A percentile compares a stretch with the other conserved stretches of the same genome.
phyloP scores from a whole-genome alignment of 2,888 invertebrate species.

The Kuschelorhynchus macadamiae region DNA sequence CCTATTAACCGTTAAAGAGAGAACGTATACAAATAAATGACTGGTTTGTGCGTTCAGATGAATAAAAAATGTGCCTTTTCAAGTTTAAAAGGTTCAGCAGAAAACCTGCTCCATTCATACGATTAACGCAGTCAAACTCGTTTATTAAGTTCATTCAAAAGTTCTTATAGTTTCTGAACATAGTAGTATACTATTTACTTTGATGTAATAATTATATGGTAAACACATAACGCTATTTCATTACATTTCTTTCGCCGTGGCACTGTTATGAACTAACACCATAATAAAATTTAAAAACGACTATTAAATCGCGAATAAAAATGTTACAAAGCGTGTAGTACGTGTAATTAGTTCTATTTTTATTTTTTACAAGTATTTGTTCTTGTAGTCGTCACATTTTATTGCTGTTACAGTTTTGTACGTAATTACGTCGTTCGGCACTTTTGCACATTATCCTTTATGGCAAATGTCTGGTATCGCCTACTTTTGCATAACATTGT shows the following conservation, averaged over 20 bases:
- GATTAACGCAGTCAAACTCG: slow-evolving; percentile 45
- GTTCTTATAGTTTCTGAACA: slow-evolving; percentile 39
- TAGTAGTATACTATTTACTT: slow-evolving; percentile 42
- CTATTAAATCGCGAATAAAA: slow-evolving; percentile 25
- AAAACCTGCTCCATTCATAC: too few relatives aligned
- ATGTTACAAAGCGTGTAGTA: slow-evolving; percentile 18
- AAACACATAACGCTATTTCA: slow-evolving; percentile 26
- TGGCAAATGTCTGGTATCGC: neutral
- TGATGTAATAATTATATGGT: slow-evolving; percentile 47
- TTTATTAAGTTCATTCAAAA: slow-evolving; percentile 49
- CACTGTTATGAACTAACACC: slow-evolving; percentile 26
- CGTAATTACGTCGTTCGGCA: neutral
- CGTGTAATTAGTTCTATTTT: slow-evolving; percentile 10
- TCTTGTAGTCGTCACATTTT: slow-evolving; percentile 14
- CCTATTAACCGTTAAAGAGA: too few relatives aligned
- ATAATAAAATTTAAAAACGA: slow-evolving; percentile 25
- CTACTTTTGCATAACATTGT: slow-evolving; percentile 8
- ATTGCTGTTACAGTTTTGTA: slow-evolving; percentile 14
- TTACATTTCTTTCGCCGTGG: slow-evolving; percentile 22
- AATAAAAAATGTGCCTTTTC: too few relatives aligned
- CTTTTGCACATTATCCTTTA: slow-evolving; percentile 7
- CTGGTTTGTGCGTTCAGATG: too few relatives aligned
- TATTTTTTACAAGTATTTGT: slow-evolving; percentile 14
- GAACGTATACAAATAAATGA: too few relatives aligned
- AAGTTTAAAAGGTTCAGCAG: too few relatives aligned